A percentile compares a stretch with the other conserved stretches of the same genome.
Evolutionary conservation across 1,140 invertebrate species (phyloP).

Genomic region (Whitmania pigra): DNA sequence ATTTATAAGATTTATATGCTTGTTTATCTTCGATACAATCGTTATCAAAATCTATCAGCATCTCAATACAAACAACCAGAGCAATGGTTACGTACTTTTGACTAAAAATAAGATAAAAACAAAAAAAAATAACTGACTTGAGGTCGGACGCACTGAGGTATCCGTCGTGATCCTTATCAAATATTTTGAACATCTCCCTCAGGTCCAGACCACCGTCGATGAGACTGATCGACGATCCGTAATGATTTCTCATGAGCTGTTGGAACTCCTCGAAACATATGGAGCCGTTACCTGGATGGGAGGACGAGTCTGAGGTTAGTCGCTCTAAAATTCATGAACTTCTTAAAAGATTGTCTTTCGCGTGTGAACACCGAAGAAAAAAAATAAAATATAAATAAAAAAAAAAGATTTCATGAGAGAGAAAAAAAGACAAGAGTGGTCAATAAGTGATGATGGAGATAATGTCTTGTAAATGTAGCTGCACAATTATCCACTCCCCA

Average conservation of each 20-base stretch:
- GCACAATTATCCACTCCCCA: too few relatives aligned
- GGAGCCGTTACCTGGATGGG: constrained; percentile 77
- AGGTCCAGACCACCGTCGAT: background rate
- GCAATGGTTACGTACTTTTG: too few relatives aligned
- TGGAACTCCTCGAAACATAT: constrained; percentile 91
- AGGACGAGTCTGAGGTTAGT: background rate
- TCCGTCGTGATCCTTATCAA: constrained; percentile 23
- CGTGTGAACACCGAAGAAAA: background rate
- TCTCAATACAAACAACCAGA: too few relatives aligned
- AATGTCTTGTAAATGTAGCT: too few relatives aligned
- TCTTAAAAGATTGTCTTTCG: background rate
- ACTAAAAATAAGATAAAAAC: too few relatives aligned
- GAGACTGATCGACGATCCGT: background rate
- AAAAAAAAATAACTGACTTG: background rate
- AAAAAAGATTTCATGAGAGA: background rate
- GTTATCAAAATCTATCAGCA: too few relatives aligned
- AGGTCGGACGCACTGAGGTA: constrained; percentile 20
- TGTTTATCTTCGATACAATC: too few relatives aligned
- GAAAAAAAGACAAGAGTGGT: background rate
- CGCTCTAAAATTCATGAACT: background rate
- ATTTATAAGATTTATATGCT: too few relatives aligned
- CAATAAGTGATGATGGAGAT: background rate
- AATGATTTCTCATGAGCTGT: constrained; percentile 63
- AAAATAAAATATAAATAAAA: background rate
- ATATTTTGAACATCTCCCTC: constrained; percentile 19